Base-by-base conservation (phyloP, 1,140 invertebrate genomes). In the Palaemon carinicauda region DNA sequence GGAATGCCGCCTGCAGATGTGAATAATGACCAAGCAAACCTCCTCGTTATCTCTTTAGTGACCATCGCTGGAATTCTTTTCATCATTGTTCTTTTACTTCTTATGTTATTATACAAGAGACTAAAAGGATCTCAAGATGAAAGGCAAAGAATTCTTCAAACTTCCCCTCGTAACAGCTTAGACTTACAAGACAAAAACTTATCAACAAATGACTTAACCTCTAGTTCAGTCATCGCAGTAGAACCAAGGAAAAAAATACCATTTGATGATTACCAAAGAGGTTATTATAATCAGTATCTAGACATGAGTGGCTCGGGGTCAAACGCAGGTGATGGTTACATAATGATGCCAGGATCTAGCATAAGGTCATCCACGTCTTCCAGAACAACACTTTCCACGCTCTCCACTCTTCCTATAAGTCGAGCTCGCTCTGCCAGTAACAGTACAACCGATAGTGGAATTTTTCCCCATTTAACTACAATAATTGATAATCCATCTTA, bases 381-480 rank as follows among this genome's bases (percentile, higher is more conserved):
- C n/a, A 80, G 84, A n/a, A 86, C 84, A 29, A 86, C 84, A 21
- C 65, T 86, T n/a, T 86, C 84, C 19, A 86, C 84, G 24, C 56
- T 86, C 19, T 86, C 84, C 50, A 86, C 77, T 53, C 84, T 80
- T n/a, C 77, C 84, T 33, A 41, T 74, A 27, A 60, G 84, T 69
- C 84, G 84, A 21, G 41, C 77, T 29, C 75, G 84, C 17, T 80
- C 84, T 24, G 77, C 84, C 41, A 86, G 84, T 27, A 86, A 54
- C 65, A 86, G 84, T 31, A 86, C 84, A 17, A 24, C 78, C 12
- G n/a, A 80, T 3, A 86, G 84, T 41, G 51, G n/a, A 19, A 69
- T 19, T 7, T 80, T 65, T 31, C 84, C 77, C 3, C 77, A 80
- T n/a, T 50, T 71, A 15, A 53, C n/a, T 51, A 86, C 77, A 19